Evolutionary conservation across 2,797 vertebrate genomes (phyloP).

Genomic region (Phoxinus dragarum): DNA sequence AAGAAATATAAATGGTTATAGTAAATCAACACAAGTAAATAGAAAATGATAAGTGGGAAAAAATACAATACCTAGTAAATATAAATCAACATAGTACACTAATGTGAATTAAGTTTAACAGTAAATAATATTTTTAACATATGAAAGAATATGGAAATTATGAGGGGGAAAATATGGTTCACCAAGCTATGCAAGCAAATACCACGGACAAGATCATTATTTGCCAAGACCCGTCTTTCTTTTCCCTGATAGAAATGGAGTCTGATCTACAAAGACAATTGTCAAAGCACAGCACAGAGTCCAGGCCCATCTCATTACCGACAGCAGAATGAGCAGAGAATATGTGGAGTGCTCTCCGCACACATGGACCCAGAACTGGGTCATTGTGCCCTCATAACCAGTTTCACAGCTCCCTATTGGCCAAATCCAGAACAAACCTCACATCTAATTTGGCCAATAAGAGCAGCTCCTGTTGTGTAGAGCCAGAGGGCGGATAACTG

Average conservation of each 20-base stretch:
- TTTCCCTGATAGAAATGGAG: not conserved
- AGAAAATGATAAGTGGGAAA: not conserved
- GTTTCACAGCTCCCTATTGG: constrained; percentile 64
- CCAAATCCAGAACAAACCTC: not conserved
- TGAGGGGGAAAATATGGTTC: not conserved
- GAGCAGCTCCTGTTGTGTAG: constrained; percentile 13
- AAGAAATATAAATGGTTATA: not conserved
- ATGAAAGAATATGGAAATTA: not conserved
- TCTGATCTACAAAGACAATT: constrained; percentile 14
- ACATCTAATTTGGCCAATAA: constrained; percentile 58
- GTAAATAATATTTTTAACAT: not conserved
- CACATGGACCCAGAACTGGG: constrained; percentile 59
- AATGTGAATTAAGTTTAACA: not conserved
- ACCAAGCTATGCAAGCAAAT: not conserved
- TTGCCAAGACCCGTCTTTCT: not conserved
- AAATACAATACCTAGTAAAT: not conserved
- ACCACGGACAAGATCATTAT: not conserved
- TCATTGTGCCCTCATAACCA: constrained; percentile 61
- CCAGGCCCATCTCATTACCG: not conserved
- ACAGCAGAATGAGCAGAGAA: constrained; percentile 16
- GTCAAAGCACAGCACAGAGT: not conserved
- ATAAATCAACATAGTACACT: not conserved
- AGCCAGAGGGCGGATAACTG: constrained; percentile 9
- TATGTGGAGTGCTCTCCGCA: constrained; percentile 37
- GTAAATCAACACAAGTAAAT: not conserved